Base-by-base conservation (phyloP, 2,797 vertebrate genomes). In the Atherinosoma microstoma region DNA sequence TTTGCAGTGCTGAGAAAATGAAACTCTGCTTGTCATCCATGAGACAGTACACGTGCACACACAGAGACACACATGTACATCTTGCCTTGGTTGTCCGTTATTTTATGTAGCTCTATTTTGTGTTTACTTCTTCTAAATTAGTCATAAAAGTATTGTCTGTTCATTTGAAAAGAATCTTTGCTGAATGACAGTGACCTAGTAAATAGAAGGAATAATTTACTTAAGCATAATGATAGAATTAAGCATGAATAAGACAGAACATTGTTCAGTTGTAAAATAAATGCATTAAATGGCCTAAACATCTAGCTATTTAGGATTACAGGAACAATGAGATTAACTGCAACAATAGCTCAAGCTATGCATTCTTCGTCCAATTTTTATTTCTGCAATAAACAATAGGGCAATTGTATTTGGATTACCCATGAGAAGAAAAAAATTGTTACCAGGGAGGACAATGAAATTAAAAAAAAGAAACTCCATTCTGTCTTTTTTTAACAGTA, bases 281-380 rank as follows among this genome's bases (percentile, higher is more conserved):
- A 90, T 73, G 75, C 60, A 84, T 86, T 85, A 77, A 80, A 87
- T 67, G 79, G 79, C 70, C 70, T 80, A 82, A 86, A 91, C 84
- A 89, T 89, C 70, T 47, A 68, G 72, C 80, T 64, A 64, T 85
- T 81, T 90, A 61, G 89, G 87, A 91, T 92, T 91, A 91, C 67
- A 85, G 76, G 75, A 82, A 84, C 87, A 92, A 84, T 84, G 64
- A 88, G 90, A 90, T 93, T 88, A 87, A 70, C 79, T 5, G 64
- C 36, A 76, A 89, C 84, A 91, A 87, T 80, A 71, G 75, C 78
- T 79, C 20, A 60, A 70, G 75, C 66, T 67, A 73, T 84, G 76
- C 70, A 77, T 89, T 87, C 60, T 61, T 56, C 63, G 16, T 53
- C 75, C 57, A 51, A 64, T 84, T 58, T 79, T 76, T 75, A 85